Conservation (phyloP, 1,140 invertebrate species). For the Lethrus apterus region DNA sequence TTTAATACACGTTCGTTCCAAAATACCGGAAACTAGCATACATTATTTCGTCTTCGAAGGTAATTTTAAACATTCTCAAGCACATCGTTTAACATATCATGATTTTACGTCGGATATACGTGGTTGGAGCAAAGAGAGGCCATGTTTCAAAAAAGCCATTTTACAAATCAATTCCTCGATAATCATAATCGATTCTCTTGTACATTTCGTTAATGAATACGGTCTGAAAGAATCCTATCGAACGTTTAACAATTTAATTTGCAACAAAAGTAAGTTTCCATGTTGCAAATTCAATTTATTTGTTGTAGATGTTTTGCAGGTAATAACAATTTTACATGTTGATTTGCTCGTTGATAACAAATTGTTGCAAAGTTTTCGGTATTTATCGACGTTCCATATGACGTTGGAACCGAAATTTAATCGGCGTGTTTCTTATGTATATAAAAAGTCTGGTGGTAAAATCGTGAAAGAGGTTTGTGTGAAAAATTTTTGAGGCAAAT, state of each 20-base stretch:
- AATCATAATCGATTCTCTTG: constrained; percentile 35
- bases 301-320: constrained; percentile 39
- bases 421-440: constrained; percentile 41
- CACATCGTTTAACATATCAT: constrained; percentile 19
- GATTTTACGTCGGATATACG: constrained; percentile 25
- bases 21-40: constrained; percentile 19
- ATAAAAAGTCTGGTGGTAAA: constrained; percentile 42
- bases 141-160: constrained; percentile 2
- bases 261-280: constrained; percentile 19
- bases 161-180: constrained; percentile 18
- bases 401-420: constrained; percentile 38
- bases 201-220: constrained; percentile 30
- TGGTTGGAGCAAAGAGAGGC: no score
- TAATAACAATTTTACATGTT: constrained; percentile 44
- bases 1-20: constrained; percentile 24
- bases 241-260: constrained; percentile 25
- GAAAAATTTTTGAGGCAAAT: constrained; percentile 15
- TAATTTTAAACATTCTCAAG: constrained; percentile 18
- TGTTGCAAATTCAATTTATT: constrained; percentile 12
- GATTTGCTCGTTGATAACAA: constrained; percentile 42
- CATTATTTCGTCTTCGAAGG: constrained; percentile 34
- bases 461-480: no score
- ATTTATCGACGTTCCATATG: constrained; percentile 44
- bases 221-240: constrained; percentile 26
- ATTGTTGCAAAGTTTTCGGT: constrained; percentile 41